Percentiles rank a stretch among this genome's conserved stretches.
phyloP scores from a whole-genome alignment of 2,888 invertebrate species.

The Lasioglossum oenotherae region DNA sequence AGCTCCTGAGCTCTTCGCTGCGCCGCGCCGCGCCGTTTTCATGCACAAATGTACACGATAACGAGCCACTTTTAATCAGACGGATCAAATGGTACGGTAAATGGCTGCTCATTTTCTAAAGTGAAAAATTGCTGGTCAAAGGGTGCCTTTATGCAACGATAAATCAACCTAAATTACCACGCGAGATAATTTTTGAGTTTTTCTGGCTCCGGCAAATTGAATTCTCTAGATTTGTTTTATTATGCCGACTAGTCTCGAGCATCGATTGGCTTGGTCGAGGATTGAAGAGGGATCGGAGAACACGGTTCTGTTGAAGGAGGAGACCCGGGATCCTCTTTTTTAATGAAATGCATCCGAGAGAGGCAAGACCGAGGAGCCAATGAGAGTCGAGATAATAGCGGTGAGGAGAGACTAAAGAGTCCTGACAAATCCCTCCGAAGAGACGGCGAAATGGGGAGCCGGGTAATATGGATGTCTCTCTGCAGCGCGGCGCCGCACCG shows the following conservation, averaged over 20 bases:
- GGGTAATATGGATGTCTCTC: constrained; percentile 7
- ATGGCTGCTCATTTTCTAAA: not conserved
- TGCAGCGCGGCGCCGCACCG: not conserved
- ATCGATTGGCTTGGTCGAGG: not conserved
- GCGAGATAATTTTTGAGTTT: not conserved
- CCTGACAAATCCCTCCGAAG: constrained; percentile 37
- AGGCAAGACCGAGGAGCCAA: constrained; percentile 32
- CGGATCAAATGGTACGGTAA: not conserved
- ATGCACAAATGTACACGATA: not conserved
- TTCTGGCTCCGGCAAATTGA: not conserved
- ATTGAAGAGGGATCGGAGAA: constrained; percentile 17
- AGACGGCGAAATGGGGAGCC: not conserved
- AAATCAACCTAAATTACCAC: not conserved
- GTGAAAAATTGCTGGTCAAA: not conserved
- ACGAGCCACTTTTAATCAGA: not conserved
- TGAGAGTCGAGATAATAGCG: constrained; percentile 51
- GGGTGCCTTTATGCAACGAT: not conserved
- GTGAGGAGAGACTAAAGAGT: constrained; percentile 32
- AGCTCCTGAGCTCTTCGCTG: not conserved
- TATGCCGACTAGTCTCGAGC: not conserved
- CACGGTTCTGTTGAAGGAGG: constrained; percentile 18
- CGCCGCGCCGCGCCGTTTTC: not conserved
- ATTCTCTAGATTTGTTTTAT: not conserved
- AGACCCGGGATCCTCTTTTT: constrained; percentile 18
- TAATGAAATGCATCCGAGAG: constrained; percentile 49